Evolutionary conservation across 2,797 vertebrate species (phyloP), one percentile per base, ranked within the genome.

Genomic region (Anolis apletophallus): DNA sequence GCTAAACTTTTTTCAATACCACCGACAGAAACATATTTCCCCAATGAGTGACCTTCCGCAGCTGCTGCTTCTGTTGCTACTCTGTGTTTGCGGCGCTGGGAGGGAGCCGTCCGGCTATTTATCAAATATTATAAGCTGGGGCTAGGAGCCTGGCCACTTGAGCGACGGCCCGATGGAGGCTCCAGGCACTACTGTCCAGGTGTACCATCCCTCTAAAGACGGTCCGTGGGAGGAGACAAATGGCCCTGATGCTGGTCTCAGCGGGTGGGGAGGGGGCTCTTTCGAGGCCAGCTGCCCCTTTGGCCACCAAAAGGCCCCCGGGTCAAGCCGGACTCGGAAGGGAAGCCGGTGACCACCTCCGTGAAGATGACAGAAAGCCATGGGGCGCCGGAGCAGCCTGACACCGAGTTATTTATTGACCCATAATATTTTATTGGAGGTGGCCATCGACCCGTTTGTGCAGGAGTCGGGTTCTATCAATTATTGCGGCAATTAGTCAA

Each of bases 401-500:
- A 91, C 88, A 69, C 93, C 1, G 9, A 21, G 86, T 96, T 96
- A 96, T 97, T 96, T 96, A 96, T 96, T 92, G 93, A 88, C 88
- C 93, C 88, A 82, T 95, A 93, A 95, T 95, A 92, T 95, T 97
- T 98, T 98, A 98, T 98, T 97, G 97, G 69, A 90, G 95, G 93
- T 97, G 94, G 94, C 73, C 95, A 99, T 98, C 97, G 96, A 98
- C 98, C 96, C 90, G 95, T 96, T 64, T 64, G 23, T 93, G 94
- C 74, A 93, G 93, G 95, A 96, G 97, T 96, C 96, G 87, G 95
- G 93, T 96, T 97, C 97, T 97, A 98, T 99, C 97, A 97, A 98
- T 98, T 97, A 98, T 98, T 97, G 96, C 94, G 86, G 94, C 95
- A 95, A 98, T 98, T 98, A 97, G 97, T 98, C 97, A 97, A 97